These are phyloP conservation scores for Parambassis ranga DNA, from an alignment of 2,797 vertebrate species.

Conservation along the genomic window DNA sequence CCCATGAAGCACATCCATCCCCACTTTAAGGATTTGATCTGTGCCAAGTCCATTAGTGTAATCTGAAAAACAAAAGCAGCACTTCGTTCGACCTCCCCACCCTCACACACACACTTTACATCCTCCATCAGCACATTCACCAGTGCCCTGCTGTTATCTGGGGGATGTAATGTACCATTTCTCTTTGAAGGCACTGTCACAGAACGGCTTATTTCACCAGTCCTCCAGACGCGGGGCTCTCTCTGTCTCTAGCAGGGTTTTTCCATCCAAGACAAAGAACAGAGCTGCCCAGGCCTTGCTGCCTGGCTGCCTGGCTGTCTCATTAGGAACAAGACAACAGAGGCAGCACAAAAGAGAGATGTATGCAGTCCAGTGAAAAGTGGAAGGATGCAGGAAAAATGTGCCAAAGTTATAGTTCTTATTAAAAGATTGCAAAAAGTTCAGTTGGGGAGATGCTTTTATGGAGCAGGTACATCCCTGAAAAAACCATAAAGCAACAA, in stretches of 20 bases:
- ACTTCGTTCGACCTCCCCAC: constrained; percentile 37
- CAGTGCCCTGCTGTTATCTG: constrained; percentile 67
- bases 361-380: constrained; percentile 23
- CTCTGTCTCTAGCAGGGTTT: constrained; percentile 63
- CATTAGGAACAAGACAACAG: constrained; percentile 58
- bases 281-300: constrained; percentile 49
- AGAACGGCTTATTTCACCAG: constrained; percentile 74
- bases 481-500: constrained; percentile 3
- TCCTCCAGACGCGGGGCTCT: constrained; percentile 60
- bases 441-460: not conserved
- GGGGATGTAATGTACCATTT: constrained; percentile 70
- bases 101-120: constrained; percentile 16
- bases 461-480: not conserved
- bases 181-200: constrained; percentile 73
- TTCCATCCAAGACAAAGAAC: constrained; percentile 71
- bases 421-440: not conserved
- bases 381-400: constrained; percentile 12
- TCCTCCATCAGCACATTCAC: constrained; percentile 70
- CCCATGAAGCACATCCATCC: constrained; percentile 44
- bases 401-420: constrained; percentile 11
- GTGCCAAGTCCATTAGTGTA: constrained; percentile 74
- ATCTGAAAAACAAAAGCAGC: constrained; percentile 74
- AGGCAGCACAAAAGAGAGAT: constrained; percentile 39
- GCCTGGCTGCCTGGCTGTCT: constrained; percentile 52
- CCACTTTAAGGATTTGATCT: constrained; percentile 58